Evolutionary conservation across 2,888 invertebrate species (phyloP), one percentile per base, ranked within the genome.

Genomic region (Gastrophysa polygoni): DNA sequence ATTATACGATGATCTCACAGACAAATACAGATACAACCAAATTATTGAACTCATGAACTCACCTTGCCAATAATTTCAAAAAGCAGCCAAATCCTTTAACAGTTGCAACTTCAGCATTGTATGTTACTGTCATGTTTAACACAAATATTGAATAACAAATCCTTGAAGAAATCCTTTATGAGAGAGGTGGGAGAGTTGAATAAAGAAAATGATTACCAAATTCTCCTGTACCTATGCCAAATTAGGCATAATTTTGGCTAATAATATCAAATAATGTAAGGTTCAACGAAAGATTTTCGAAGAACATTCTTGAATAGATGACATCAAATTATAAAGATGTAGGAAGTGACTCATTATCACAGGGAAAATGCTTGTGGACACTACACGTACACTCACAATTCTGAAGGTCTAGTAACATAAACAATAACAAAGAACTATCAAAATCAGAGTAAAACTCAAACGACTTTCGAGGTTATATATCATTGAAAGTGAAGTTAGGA

Each of bases 41-140:
- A n/a, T 38, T 4, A 38, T 38, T 16, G 38, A 14, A 4, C n/a
- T 18, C n/a, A 10, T 46, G 46, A 10, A 54, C 81, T 84, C 83
- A 94, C 95, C 91, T 90, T 77, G 89, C 84, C 29, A 95, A 84
- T 76, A 95, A 86, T 84, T 92, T 93, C 72, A 93, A 85, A 84
- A 95, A 95, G 75, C 92, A 93, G 63, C 95, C 95, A 79, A 95
- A 90, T 66, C 93, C 92, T 56, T 89, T 66, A 58, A 72, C 71
- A 38, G 76, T 77, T 10, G 75, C 73, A 28, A 77, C 77, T 66
- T 77, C 75, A 62, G 72, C 75, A 46, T 77, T 76, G 57, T 77
- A 77, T 20, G 75, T 75, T 38, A 77, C 75, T 18, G 77, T 77
- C 77, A 77, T 77, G 66, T 68, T 68, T 20, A 21, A 24, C 18